phyloP scores from a whole-genome alignment of 2,888 invertebrate species.

The Synergus gifuensis region DNA sequence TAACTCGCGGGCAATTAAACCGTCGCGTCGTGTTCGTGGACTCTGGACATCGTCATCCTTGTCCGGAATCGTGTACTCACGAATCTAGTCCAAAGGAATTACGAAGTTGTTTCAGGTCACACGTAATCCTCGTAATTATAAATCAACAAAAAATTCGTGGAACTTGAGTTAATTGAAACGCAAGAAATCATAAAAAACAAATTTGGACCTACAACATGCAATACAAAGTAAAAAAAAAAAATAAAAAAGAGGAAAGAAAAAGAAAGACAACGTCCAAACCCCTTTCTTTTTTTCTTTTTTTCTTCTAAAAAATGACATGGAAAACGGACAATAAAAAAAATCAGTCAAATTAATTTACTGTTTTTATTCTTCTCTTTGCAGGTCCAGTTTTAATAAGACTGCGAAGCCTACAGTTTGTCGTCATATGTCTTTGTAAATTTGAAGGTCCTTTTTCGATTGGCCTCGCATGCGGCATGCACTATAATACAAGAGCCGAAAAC shows the following conservation, averaged over 20 bases:
- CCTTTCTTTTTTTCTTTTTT: too few species aligned
- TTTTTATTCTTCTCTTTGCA: background rate
- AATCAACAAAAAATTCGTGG: background rate
- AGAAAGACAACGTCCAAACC: too few species aligned
- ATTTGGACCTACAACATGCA: background rate
- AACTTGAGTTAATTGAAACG: too few species aligned
- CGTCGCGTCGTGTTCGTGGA: constrained; percentile 50
- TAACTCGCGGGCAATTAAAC: constrained; percentile 61
- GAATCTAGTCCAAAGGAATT: constrained; percentile 14
- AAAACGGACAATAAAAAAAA: too few species aligned
- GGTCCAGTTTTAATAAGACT: background rate
- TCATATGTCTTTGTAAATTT: constrained; percentile 19
- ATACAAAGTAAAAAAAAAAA: too few species aligned
- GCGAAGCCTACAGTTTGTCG: constrained; percentile 9
- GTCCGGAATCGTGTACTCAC: constrained; percentile 7
- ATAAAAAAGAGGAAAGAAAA: too few species aligned
- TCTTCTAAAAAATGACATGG: too few species aligned
- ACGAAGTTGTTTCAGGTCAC: background rate
- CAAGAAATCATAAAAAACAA: background rate
- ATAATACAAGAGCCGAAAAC: constrained; percentile 29
- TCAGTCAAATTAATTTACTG: background rate
- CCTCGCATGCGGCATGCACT: constrained; percentile 30
- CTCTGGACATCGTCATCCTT: constrained; percentile 40
- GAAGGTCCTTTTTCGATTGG: constrained; percentile 24
- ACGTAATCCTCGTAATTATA: background rate